Percentiles rank a stretch among this genome's conserved stretches.
These are phyloP conservation scores for Platycheirus albimanus DNA, from an alignment of 2,888 invertebrate genomes.

Conservation along the genomic window DNA sequence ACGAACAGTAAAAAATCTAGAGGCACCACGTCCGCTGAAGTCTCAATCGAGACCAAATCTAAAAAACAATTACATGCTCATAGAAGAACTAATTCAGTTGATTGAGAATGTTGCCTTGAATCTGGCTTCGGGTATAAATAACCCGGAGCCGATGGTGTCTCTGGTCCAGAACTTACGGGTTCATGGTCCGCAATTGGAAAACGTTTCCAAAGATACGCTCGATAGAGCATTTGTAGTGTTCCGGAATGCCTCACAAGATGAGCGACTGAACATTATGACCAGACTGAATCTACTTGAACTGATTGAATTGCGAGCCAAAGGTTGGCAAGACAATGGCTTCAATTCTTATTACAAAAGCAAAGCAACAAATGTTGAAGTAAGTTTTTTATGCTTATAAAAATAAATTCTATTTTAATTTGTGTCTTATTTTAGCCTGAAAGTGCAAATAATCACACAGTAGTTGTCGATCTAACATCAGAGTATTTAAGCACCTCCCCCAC, in stretches of 20 bases:
- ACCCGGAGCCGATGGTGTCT: conserved; percentile 89
- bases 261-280: conserved; percentile 92
- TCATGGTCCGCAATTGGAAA: conserved; percentile 91
- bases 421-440: conserved; percentile 75
- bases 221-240: conserved; percentile 93
- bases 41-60: conserved; percentile 83
- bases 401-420: conserved; percentile 7
- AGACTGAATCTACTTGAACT: conserved; percentile 94
- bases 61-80: conserved; percentile 83
- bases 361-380: conserved; percentile 85
- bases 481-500: conserved; percentile 84
- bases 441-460: conserved; percentile 69
- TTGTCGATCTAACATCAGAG: conserved; percentile 79
- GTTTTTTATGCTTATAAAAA: conserved; percentile 6
- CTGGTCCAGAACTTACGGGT: conserved; percentile 92
- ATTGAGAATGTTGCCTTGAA: conserved; percentile 91
- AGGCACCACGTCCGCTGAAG: conserved; percentile 89
- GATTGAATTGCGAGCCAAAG: conserved; percentile 95
- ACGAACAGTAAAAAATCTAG: conserved; percentile 89
- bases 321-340: conserved; percentile 94
- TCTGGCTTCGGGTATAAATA: conserved; percentile 88
- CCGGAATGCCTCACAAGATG: conserved; percentile 94
- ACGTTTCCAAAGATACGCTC: conserved; percentile 92
- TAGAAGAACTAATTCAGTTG: conserved; percentile 91
- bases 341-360: conserved; percentile 91